phyloP scores from a whole-genome alignment of 1,140 invertebrate species.

The Aricia agestis region DNA sequence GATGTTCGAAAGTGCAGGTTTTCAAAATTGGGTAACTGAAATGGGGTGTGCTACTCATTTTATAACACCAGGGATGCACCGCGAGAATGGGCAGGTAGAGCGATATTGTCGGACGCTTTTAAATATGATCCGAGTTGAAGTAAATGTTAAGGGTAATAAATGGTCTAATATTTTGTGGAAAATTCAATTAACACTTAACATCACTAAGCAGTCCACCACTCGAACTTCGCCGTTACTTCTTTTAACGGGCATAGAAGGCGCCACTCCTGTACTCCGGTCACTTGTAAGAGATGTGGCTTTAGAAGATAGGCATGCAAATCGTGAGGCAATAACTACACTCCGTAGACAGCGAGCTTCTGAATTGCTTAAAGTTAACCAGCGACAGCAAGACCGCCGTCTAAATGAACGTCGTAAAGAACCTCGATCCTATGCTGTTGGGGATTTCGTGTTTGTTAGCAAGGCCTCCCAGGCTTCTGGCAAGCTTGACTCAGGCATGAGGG shows the following conservation, averaged over 20 bases:
- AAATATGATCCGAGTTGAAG: not conserved
- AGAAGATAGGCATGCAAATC: not conserved
- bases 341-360: not conserved
- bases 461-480: conserved; percentile 1
- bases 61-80: not conserved
- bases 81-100: conserved; percentile 1
- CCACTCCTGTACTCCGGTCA: not conserved
- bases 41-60: not conserved
- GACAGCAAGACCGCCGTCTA: not conserved
- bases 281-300: conserved; percentile 8
- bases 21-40: not conserved
- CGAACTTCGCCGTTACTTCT: conserved; percentile 11
- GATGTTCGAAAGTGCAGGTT: conserved; percentile 5
- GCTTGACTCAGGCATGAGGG: not conserved
- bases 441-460: conserved; percentile 18
- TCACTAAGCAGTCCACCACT: conserved; percentile 18
- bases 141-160: not conserved
- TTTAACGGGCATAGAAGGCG: not conserved
- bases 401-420: conserved; percentile 3
- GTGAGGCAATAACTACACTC: not conserved
- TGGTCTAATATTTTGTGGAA: not conserved
- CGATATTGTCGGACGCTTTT: not conserved
- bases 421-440: not conserved
- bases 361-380: not conserved
- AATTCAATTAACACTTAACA: conserved; percentile 14